These are phyloP conservation scores for Phataginus tricuspis DNA, from an alignment of 2,797 vertebrate genomes.

Conservation along the genomic window DNA sequence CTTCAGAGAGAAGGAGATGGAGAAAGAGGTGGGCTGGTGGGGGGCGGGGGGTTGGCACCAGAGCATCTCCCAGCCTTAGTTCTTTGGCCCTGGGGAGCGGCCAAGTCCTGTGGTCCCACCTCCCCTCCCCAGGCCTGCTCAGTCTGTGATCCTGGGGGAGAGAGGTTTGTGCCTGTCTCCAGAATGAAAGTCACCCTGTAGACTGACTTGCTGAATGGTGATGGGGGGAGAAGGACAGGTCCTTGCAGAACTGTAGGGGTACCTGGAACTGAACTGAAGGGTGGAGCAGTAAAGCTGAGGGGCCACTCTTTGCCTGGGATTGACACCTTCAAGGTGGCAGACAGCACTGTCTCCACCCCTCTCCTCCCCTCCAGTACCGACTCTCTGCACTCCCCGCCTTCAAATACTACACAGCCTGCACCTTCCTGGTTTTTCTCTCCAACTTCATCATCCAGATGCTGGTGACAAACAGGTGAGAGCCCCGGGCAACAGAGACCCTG, in stretches of 20 bases:
- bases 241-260: neutral
- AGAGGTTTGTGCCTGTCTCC: neutral
- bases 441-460: conserved; percentile 93
- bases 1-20: conserved; percentile 90
- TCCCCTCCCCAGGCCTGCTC: neutral
- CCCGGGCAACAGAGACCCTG: neutral
- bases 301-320: neutral
- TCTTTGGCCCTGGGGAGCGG: neutral
- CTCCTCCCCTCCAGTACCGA: conserved; percentile 79
- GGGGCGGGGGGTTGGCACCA: neutral
- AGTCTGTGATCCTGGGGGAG: neutral
- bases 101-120: neutral
- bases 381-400: conserved; percentile 85
- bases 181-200: neutral
- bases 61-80: neutral
- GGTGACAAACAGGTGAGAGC: conserved; percentile 89
- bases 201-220: neutral
- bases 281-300: neutral
- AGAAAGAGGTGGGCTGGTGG: conserved; percentile 88
- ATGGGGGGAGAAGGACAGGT: neutral
- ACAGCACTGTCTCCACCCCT: neutral
- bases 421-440: conserved; percentile 88
- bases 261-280: neutral
- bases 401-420: conserved; percentile 89
- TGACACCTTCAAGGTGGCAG: neutral